These are phyloP conservation scores for Coregonus suidteri DNA, from an alignment of 2,797 vertebrate species.

Conservation along the genomic window DNA sequence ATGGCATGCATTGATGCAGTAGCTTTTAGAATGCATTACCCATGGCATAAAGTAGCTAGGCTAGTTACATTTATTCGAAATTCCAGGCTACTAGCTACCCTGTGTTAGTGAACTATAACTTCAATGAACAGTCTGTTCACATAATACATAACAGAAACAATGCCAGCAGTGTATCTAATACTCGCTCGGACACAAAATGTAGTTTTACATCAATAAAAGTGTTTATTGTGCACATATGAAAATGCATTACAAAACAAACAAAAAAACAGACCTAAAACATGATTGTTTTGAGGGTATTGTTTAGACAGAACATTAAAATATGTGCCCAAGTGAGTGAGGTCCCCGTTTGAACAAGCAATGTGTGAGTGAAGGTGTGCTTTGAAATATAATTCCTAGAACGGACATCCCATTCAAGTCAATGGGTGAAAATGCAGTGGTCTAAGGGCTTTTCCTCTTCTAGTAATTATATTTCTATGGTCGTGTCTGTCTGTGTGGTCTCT, in stretches of 20 bases:
- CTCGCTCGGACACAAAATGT: not conserved
- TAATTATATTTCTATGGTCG: not conserved
- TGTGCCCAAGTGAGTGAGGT: constrained; percentile 70
- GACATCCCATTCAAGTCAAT: not conserved
- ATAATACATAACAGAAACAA: no score
- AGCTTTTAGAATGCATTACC: not conserved
- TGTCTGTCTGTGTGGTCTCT: constrained; percentile 14
- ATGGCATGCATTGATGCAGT: constrained; percentile 30
- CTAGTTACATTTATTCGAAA: no score
- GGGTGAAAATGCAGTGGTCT: not conserved
- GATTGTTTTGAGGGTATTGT: constrained; percentile 22
- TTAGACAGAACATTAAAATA: constrained; percentile 46
- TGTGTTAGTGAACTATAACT: no score
- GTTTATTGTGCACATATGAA: constrained; percentile 67
- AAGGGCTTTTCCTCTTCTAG: not conserved
- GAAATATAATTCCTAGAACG: not conserved
- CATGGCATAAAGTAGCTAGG: no score
- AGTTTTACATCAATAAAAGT: constrained; percentile 35
- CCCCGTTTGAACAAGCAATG: constrained; percentile 37
- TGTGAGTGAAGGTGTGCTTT: constrained; percentile 3
- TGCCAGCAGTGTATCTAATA: no score
- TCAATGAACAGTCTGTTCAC: no score
- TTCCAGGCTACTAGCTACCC: not conserved
- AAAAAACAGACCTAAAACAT: constrained; percentile 24
- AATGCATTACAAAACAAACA: constrained; percentile 56